Base-by-base conservation (phyloP, 2,797 vertebrate species). In the Myotis pilosus region DNA sequence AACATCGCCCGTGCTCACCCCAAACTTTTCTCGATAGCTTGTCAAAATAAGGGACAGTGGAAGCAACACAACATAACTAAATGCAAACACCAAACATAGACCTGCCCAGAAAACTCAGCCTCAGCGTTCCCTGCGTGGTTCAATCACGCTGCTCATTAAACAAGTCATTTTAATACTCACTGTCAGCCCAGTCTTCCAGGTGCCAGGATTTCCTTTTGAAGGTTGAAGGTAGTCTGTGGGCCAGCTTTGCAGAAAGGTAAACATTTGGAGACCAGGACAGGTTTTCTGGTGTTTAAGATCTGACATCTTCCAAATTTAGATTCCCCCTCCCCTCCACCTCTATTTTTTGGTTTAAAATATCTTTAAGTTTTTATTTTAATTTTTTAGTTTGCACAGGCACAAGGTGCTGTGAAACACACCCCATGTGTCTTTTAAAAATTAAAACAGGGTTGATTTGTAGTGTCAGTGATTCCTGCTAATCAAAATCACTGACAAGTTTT, bases 401-500 rank as follows among this genome's bases (percentile, higher is more conserved):
- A 60, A 60, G 79, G 28, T 78, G 11, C 75, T 66, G 57, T 33
- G 87, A 91, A 97, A 81, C 84, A 79, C 11, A 96, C n/a, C 79
- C 88, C 86, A n/a, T 81, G 83, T 92, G 94, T 79, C 74, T 90
- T 97, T 97, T 96, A 97, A 97, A 97, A 97, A 96, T 97, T 96
- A 97, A 97, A 96, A 95, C 83, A 30, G 64, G 38, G 76, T 89
- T 96, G 92, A 96, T 97, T 96, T 95, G 83, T 53, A 30, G 8
- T 96, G 96, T 96, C 96, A 97, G 94, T 85, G 92, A 94, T 96
- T 91, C 82, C n/a, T 71, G 96, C 92, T 97, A 88, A 96, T 97
- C 95, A 96, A 95, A 96, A 94, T 87, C 79, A 60, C 93, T 94
- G 93, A 92, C 94, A 91, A 44, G 84, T 62, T 80, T 87, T 57